Base-by-base conservation (phyloP, 2,888 invertebrate species). In the Helleia helle region DNA sequence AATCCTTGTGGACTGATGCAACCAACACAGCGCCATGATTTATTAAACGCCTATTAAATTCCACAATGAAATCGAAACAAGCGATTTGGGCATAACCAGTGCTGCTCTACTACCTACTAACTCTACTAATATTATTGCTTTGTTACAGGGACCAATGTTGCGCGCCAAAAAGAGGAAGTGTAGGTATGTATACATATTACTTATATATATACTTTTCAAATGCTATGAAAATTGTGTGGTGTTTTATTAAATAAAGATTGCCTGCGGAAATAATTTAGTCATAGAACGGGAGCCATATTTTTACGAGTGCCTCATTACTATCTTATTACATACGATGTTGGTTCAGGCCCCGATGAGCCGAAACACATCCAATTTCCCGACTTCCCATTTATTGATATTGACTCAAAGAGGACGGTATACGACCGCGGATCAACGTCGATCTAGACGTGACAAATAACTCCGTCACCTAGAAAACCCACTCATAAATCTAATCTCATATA, bases 381-480 rank as follows among this genome's bases (percentile, higher is more conserved):
- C 75, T 72, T 75, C 74, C 71, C 80, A 81, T 84, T 83, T 84
- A 84, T 84, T 83, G 84, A 83, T 84, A 84, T 84, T 83, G 84
- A 83, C 79, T 83, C 71, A 52, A 68, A 61, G 77, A 79, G 74
- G 80, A 79, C 79, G 79, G 34, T 34, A 34, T 34, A 34, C 11
- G 12, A 18, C 22, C 34, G 9, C 4, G 8, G 34, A 34, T 34
- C 12, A 12, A 5, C 12, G 2, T 22, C 0, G 12, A 4, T 17
- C 22, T 34, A 11, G 34, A 34, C 11, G 7, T 4, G 12, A 8
- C 34, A 18, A 7, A 1, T n/a, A 14, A 29, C n/a, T 8, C 29
- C 14, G 14, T 1, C 1, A n/a, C n/a, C n/a, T n/a, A n/a, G 5
- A 11, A 3, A 11, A 27, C 12, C 27, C 11, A 11, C 36, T 55